Evolutionary conservation across 2,888 invertebrate species (phyloP), one percentile per base, ranked within the genome.

Genomic region (Drosophila histrio): DNA sequence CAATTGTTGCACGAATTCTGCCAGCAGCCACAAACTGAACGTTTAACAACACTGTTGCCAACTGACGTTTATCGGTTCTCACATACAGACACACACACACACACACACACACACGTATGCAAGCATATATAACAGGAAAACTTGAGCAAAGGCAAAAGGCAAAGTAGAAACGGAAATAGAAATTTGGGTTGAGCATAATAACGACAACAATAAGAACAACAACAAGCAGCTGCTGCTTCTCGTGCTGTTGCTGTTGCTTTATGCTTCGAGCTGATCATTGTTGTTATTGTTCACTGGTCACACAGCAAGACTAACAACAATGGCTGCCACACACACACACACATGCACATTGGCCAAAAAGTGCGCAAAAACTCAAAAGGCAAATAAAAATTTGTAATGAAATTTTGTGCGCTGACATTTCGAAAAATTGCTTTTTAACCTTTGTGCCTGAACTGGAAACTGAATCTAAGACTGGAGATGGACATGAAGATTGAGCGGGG

Each of bases 301-400:
- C 52, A 71, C 44, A 58, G 22, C 36, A 41, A 49, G 43, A 59
- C 32, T 36, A 72, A 58, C 57, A 72, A 56, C 24, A 41, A 58
- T 58, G 24, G 15, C 30, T 22, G 36, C 47, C 28, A 36, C 22
- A 52, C 38, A 43, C 28, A 41, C 15, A 13, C 26, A 36, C 24
- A 57, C 28, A 28, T 13, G 34, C 22, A 63, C 41, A 50, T 44
- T 69, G 70, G 32, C 13, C 32, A 73, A 62, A 70, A 67, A 61
- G 56, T 66, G 78, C 70, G 53, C 72, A 54, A 52, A 62, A 77
- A 79, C 72, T 68, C 71, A 83, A 80, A 72, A 69, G 83, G 63
- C 83, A 86, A 85, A 82, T 87, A 82, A 67, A 87, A 82, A 87
- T 87, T 83, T 82, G 86, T 82, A 82, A 82, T 87, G 88, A 82